Percentiles rank a stretch among this genome's conserved stretches.
phyloP scores from a whole-genome alignment of 2,797 vertebrate genomes.

The Aulostomus chinensis region DNA sequence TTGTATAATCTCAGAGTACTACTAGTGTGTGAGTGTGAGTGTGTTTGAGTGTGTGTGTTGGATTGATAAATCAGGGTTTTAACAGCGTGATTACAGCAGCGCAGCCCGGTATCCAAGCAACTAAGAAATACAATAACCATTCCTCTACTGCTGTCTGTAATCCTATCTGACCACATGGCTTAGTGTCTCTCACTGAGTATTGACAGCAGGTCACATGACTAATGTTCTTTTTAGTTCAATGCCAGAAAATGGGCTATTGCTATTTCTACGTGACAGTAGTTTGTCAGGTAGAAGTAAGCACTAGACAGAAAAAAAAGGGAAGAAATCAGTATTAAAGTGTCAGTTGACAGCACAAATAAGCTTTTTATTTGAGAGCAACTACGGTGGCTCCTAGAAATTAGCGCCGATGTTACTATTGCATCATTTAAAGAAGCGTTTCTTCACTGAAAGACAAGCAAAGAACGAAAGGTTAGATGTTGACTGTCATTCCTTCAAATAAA shows the following conservation, averaged over 20 bases:
- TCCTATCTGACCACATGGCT: constrained; percentile 28
- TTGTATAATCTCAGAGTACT: constrained; percentile 19
- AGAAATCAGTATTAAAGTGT: too few relatives aligned
- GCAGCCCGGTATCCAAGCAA: constrained; percentile 62
- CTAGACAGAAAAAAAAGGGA: not conserved
- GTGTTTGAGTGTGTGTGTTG: constrained; percentile 19
- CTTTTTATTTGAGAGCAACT: too few relatives aligned
- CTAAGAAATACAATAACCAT: constrained; percentile 57
- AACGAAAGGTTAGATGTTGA: too few relatives aligned
- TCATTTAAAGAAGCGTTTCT: too few relatives aligned
- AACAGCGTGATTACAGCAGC: constrained; percentile 41
- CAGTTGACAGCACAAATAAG: too few relatives aligned
- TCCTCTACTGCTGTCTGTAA: constrained; percentile 21
- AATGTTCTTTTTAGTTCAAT: constrained; percentile 1
- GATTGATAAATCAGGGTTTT: constrained; percentile 39
- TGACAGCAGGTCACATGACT: constrained; percentile 30
- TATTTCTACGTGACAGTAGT: too few relatives aligned
- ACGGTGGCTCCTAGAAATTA: too few relatives aligned
- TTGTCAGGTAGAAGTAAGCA: not conserved
- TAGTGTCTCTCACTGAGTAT: constrained; percentile 39
- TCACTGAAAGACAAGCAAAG: too few relatives aligned
- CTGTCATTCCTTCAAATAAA: too few relatives aligned
- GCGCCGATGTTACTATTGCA: too few relatives aligned
- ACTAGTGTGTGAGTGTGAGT: too few relatives aligned
- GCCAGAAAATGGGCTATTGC: constrained; percentile 25